These are phyloP conservation scores for Brachyopa scutellaris DNA, from an alignment of 2,888 invertebrate genomes.

Conservation along the genomic window DNA sequence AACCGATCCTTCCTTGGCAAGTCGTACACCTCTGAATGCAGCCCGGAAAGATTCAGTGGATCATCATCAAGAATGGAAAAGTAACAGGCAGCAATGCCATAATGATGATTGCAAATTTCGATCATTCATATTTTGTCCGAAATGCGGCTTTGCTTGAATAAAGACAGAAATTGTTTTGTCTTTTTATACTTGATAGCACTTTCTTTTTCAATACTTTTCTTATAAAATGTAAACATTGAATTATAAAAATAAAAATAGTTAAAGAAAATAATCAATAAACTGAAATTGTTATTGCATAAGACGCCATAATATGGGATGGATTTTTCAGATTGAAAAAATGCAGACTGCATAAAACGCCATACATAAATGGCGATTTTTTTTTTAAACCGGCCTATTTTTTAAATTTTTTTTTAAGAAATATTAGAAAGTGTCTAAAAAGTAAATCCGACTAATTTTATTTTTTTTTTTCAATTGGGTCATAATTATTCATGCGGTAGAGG, in stretches of 20 bases:
- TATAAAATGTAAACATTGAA: neutral
- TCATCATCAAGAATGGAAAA: too few species aligned
- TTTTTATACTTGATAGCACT: too few species aligned
- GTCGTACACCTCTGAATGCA: neutral
- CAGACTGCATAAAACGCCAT: too few species aligned
- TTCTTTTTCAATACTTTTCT: neutral
- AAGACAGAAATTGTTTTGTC: too few species aligned
- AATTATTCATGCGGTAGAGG: neutral
- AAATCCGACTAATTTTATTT: neutral
- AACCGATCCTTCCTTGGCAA: neutral
- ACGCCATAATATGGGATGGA: neutral
- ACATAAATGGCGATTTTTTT: too few species aligned
- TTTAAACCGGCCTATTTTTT: neutral
- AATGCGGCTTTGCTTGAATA: neutral
- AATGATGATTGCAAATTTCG: neutral
- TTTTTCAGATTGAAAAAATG: neutral
- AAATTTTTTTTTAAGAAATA: neutral
- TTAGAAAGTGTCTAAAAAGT: neutral
- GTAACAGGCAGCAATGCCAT: too few species aligned
- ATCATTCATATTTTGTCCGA: neutral
- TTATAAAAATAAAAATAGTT: neutral
- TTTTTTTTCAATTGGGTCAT: neutral
- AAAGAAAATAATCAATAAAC: neutral
- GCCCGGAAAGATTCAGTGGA: too few species aligned
- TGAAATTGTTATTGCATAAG: neutral